phyloP scores from a whole-genome alignment of 2,888 invertebrate genomes.

The Chloroclystis v-ata region DNA sequence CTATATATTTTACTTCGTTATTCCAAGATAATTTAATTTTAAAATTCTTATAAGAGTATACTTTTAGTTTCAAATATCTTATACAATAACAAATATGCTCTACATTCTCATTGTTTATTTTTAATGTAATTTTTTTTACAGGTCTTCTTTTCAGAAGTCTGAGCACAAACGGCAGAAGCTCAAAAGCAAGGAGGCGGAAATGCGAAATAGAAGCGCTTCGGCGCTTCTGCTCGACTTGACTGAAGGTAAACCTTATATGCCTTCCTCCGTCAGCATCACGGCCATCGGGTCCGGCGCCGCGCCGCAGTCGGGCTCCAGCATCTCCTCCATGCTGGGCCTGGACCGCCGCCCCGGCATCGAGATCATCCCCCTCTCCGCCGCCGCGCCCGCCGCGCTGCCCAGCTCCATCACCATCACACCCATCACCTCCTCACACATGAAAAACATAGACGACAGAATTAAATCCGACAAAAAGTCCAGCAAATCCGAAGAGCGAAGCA shows the following conservation, averaged over 20 bases:
- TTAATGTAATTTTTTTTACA: slow-evolving; percentile 38
- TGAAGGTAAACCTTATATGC: slow-evolving; percentile 75
- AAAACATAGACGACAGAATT: slow-evolving; percentile 66
- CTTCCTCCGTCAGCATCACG: slow-evolving; percentile 74
- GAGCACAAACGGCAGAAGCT: slow-evolving; percentile 79
- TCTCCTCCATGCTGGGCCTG: slow-evolving; percentile 80
- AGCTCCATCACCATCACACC: slow-evolving; percentile 93
- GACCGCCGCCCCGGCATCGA: slow-evolving; percentile 89
- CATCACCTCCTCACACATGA: slow-evolving; percentile 80
- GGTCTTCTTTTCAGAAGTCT: slow-evolving; percentile 78
- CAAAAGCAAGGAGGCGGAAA: slow-evolving; percentile 77
- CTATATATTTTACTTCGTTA: neutral
- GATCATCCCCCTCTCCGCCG: slow-evolving; percentile 86
- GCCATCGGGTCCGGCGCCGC: slow-evolving; percentile 74
- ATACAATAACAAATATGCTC: too few species aligned
- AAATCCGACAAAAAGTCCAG: slow-evolving; percentile 70
- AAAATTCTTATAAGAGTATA: too few species aligned
- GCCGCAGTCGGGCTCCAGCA: slow-evolving; percentile 78
- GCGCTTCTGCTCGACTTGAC: slow-evolving; percentile 73
- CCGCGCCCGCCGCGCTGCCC: slow-evolving; percentile 81
- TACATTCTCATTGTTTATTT: too few species aligned
- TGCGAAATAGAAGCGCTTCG: slow-evolving; percentile 60
- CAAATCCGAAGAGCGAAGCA: slow-evolving; percentile 67
- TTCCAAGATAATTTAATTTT: too few species aligned
- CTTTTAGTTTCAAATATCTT: too few species aligned